These are phyloP conservation scores for Bedellia somnulentella DNA, from an alignment of 2,888 invertebrate species.

Conservation along the genomic window DNA sequence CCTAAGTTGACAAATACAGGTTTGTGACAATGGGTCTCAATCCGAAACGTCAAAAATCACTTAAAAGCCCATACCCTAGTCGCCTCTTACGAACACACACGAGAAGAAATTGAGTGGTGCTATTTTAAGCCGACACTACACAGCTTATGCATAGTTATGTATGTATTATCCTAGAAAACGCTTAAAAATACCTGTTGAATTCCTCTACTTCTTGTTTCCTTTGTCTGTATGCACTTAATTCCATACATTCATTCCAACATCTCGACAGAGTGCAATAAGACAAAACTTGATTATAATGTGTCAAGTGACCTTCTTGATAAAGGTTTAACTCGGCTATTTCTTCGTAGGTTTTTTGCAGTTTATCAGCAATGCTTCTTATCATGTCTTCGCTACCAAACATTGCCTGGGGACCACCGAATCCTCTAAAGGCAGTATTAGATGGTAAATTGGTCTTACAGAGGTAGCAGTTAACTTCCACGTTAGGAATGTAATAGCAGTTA, in stretches of 20 bases:
- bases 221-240: conserved; percentile 63
- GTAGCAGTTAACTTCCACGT: conserved; percentile 67
- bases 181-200: conserved; percentile 77
- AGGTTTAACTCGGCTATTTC: conserved; percentile 74
- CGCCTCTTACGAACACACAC: no score
- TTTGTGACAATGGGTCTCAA: no score
- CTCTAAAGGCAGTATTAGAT: conserved; percentile 91
- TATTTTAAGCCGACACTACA: no score
- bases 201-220: conserved; percentile 61
- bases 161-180: no score
- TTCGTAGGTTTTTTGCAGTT: conserved; percentile 63
- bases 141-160: no score
- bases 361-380: conserved; percentile 73
- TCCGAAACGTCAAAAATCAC: conserved; percentile 1
- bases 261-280: conserved; percentile 69
- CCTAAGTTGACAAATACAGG: no score
- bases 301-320: conserved; percentile 75
- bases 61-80: no score
- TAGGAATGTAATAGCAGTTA: conserved; percentile 80
- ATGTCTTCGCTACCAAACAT: conserved; percentile 83
- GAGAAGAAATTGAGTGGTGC: no score
- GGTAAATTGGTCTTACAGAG: conserved; percentile 87
- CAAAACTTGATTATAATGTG: conserved; percentile 77
- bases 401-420: conserved; percentile 88
- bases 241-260: conserved; percentile 79